Conservation (phyloP, 2,113 vertebrate genomes). For the Ciconia boyciana region DNA sequence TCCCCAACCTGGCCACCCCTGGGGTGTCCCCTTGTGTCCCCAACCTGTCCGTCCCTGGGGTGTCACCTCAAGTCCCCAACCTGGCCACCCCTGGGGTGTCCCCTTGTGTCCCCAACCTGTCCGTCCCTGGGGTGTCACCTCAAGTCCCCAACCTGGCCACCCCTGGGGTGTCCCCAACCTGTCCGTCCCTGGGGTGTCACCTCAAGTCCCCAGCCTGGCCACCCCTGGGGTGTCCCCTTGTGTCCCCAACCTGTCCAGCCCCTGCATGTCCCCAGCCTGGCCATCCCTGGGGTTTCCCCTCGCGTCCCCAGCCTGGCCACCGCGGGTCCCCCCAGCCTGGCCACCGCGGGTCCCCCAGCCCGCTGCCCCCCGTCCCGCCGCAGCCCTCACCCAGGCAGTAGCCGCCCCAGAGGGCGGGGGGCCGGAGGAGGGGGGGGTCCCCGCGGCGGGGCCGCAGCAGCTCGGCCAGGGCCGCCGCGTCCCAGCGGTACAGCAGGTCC, state of each 20-base stretch:
- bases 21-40: neutral
- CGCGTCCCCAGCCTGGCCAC: too few species aligned
- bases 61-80: neutral
- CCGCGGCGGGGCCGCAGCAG: conserved; percentile 75
- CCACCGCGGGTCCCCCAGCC: too few species aligned
- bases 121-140: too few species aligned
- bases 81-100: neutral
- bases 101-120: neutral
- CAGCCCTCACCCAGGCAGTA: conserved; percentile 77
- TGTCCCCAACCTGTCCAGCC: too few species aligned
- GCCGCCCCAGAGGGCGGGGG: conserved; percentile 78
- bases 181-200: neutral
- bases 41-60: too few species aligned
- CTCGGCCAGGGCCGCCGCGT: conserved; percentile 75
- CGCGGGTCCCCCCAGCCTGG: too few species aligned
- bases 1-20: too few species aligned
- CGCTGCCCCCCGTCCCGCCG: neutral
- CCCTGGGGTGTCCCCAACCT: neutral
- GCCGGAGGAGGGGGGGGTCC: conserved; percentile 73
- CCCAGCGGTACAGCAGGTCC: conserved; percentile 84
- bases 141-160: too few species aligned
- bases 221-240: too few species aligned
- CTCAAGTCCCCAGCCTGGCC: too few species aligned
- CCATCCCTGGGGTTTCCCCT: too few species aligned
- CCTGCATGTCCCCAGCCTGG: too few species aligned